phyloP scores from a whole-genome alignment of 2,113 vertebrate species.

The Burhinus bistriatus region DNA sequence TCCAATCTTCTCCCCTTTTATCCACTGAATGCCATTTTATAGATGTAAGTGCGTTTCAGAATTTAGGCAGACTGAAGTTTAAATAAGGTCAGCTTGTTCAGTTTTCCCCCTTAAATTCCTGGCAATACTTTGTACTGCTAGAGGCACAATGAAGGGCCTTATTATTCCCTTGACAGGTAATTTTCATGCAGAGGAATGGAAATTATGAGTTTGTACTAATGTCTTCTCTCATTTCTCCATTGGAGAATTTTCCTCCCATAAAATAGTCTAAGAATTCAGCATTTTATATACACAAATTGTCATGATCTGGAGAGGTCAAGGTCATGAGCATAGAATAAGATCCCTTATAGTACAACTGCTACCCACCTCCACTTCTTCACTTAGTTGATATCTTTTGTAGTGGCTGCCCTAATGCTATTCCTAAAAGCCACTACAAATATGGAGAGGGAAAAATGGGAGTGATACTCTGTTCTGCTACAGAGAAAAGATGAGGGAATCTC shows the following conservation, averaged over 20 bases:
- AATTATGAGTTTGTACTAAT: slow-evolving; percentile 25
- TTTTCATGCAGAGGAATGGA: neutral
- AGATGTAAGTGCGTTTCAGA: neutral
- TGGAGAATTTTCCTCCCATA: neutral
- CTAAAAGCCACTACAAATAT: neutral
- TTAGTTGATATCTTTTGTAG: neutral
- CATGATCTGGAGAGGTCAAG: neutral
- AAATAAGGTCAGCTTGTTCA: slow-evolving; percentile 21
- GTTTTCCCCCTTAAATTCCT: neutral
- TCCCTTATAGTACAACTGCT: neutral
- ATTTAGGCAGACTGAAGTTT: neutral
- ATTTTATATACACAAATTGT: neutral
- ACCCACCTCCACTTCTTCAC: neutral
- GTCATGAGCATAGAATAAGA: neutral
- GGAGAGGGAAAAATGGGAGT: neutral
- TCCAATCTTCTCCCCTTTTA: neutral
- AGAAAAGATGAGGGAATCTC: neutral
- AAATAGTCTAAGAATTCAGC: neutral
- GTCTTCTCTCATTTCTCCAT: neutral
- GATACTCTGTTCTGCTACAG: neutral
- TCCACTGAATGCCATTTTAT: neutral
- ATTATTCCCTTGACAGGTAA: slow-evolving; percentile 29
- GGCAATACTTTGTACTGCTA: neutral
- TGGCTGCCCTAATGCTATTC: neutral
- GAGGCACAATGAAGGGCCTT: neutral